These are phyloP conservation scores for Lepidostoma basale DNA, from an alignment of 1,140 invertebrate species.

Conservation along the genomic window DNA sequence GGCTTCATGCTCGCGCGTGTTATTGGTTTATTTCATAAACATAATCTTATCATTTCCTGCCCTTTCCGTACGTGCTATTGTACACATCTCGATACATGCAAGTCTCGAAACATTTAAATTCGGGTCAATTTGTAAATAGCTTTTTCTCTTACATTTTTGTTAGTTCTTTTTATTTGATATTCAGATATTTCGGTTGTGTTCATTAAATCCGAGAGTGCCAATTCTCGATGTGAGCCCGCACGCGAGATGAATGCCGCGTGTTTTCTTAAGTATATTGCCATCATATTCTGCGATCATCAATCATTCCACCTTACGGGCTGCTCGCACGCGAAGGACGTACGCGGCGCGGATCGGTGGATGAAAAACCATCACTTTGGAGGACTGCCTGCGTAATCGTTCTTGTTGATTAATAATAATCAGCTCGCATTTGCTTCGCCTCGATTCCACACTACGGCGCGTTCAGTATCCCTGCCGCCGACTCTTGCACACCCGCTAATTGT, in stretches of 20 bases:
- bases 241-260: conserved; percentile 1
- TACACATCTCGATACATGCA: neutral
- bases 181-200: no score
- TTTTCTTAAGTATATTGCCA: neutral
- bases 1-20: neutral
- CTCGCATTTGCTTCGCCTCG: conserved; percentile 3
- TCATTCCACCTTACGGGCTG: conserved; percentile 5
- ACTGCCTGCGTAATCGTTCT: conserved; percentile 4
- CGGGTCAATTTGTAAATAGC: no score
- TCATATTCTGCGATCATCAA: conserved; percentile 1
- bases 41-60: conserved; percentile 25
- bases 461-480: no score
- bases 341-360: neutral
- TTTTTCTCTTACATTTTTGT: no score
- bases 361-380: conserved; percentile 6
- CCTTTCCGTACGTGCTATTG: neutral
- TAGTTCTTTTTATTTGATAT: no score
- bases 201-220: neutral
- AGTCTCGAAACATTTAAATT: no score
- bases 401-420: conserved; percentile 8
- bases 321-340: conserved; percentile 9
- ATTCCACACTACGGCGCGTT: no score
- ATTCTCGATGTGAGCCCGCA: neutral
- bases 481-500: no score
- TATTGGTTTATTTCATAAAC: neutral